Percentiles rank a stretch among this genome's conserved stretches.
phyloP scores from a whole-genome alignment of 1,140 invertebrate species.

The Scaptomyza pallida region DNA sequence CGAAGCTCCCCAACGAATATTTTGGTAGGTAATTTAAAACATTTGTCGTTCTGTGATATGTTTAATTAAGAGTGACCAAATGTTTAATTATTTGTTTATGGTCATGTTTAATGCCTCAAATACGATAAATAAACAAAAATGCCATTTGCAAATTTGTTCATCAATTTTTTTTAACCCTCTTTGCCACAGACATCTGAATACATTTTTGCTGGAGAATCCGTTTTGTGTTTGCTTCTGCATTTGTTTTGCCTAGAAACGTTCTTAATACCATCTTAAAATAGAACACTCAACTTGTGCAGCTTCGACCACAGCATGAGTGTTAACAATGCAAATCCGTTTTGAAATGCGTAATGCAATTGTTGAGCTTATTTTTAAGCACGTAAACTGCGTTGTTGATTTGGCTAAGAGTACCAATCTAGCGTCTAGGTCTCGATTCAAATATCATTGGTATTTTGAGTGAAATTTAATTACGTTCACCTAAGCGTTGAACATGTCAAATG shows the following conservation, averaged over 20 bases:
- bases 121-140: neutral
- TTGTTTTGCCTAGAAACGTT: too few species aligned
- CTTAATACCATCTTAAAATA: too few species aligned
- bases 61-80: conserved; percentile 55
- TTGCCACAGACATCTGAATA: too few species aligned
- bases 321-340: too few species aligned
- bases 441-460: conserved; percentile 10
- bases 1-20: conserved; percentile 12
- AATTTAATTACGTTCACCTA: conserved; percentile 26
- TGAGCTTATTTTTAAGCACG: too few species aligned
- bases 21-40: conserved; percentile 45
- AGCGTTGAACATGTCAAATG: conserved; percentile 5
- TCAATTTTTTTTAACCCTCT: neutral
- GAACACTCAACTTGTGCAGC: too few species aligned
- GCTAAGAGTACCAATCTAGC: neutral
- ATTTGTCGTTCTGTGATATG: conserved; percentile 14
- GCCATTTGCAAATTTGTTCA: neutral
- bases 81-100: conserved; percentile 20
- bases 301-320: too few species aligned
- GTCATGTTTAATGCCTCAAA: neutral
- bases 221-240: too few species aligned
- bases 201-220: too few species aligned
- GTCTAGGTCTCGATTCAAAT: neutral
- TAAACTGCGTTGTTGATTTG: too few species aligned
- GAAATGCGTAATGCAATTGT: too few species aligned